Evolutionary conservation across 2,797 vertebrate species (phyloP), one percentile per base, ranked within the genome.

Genomic region (Brotula barbata): DNA sequence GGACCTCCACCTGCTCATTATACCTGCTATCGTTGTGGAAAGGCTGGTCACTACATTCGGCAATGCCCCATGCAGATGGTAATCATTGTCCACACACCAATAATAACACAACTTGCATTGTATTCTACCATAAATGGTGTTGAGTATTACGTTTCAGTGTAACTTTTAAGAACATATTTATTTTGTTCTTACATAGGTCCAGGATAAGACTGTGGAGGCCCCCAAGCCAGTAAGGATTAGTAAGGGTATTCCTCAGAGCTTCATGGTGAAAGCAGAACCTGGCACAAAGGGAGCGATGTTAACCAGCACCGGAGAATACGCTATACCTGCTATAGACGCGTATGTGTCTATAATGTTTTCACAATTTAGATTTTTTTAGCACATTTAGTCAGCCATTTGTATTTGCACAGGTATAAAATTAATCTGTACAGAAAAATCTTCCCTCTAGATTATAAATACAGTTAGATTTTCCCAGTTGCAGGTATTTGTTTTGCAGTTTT

Each of bases 211-310:
- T 73, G 93, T 95, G 57, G 96, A 99, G 81, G 92, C 91, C 40
- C 92, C 94, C 48, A 95, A 96, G 74, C 93, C 93, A 74, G 97
- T 99, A 50, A 94, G 95, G 85, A 98, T 94, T 63, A 99, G 97
- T 87, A 99, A 98, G 34, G 97, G 97, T 16, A 99, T 99, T 76
- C 97, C 97, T n/a, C 94, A 96, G 72, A 99, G 97, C 85, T 99
- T 99, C 80, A 98, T 99, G 97, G 95, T 97, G 84, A 98, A 99
- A 82, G 97, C 97, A 51, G 97, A 99, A 62, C 96, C 97, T 1
- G 96, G 95, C 44, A 94, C 95, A 51, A 99, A 97, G 82, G 97
- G 97, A 68, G 97, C 95, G 73, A 99, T 99, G 97, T 89, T 99
- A 60, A 99, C 97, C 39, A 99, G 96, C 91, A 98, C 96, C 7